Evolutionary conservation across 30 jellyfish, hydroid and myxozoan species (phyloP), one percentile per base, ranked within the genome.

Genomic region (Cassiopea xamachana): DNA sequence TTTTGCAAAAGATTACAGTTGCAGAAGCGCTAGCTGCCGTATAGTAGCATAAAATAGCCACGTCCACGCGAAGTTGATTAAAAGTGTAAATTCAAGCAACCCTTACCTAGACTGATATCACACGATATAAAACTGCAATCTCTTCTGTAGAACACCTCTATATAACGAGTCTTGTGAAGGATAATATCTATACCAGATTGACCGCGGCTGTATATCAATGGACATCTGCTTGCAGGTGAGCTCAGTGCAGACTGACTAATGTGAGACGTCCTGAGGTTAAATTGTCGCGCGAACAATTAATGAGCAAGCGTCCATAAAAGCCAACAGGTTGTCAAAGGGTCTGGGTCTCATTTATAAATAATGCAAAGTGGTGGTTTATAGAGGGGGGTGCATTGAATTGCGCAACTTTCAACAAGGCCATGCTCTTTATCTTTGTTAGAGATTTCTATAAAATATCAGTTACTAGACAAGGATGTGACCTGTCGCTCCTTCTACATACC

Each of bases 231-330:
- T 0, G 60, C 51, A 4, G 58, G 64, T 44, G 80, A 44, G 44
- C 48, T 18, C 82, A 46, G 73, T 17, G 10, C 62, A 12, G 39
- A 43, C 81, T 43, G 46, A 9, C 80, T 70, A 48, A 39, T 82
- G 39, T 44, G 74, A 60, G 50, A 64, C 48, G 55, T 70, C 82
- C 82, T 70, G 70, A 82, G 90, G 80, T 47, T 82, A 69, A 67
- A 82, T 82, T 82, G 90, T 67, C 90, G 82, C 74, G 82, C 73
- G 82, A 62, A 48, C 61, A 44, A 82, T 69, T 82, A 19, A 18
- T 17, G 16, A n/a, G 73, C 13, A 51, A 48, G 90, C 90, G 90
- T 82, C 90, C 70, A 82, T 82, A 82, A 60, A 64, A 80, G 48
- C 62, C 58, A 12, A 64, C 90, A 82, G 90, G 90, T 82, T 39